Evolutionary conservation across 2,888 invertebrate genomes (phyloP).

Genomic region (Pollenia amentaria): DNA sequence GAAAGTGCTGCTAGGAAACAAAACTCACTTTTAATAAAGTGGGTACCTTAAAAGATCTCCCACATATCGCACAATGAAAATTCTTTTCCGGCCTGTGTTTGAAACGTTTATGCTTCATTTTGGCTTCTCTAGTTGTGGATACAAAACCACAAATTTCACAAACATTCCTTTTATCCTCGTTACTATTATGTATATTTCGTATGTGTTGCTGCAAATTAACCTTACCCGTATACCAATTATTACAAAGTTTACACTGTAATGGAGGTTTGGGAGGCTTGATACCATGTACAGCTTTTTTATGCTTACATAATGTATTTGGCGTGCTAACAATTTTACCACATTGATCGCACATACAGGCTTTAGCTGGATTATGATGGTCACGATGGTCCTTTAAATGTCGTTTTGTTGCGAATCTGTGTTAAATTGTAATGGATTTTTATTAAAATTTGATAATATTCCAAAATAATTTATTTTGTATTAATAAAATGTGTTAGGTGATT

Average conservation of each 20-base stretch:
- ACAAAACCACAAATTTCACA: conserved; percentile 71
- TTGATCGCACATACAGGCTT: conserved; percentile 57
- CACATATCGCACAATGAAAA: conserved; percentile 72
- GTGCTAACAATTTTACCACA: conserved; percentile 62
- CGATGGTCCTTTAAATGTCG: conserved; percentile 52
- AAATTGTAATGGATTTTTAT: no score
- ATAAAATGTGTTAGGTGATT: no score
- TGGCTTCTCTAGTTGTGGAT: conserved; percentile 59
- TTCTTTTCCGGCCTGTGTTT: conserved; percentile 71
- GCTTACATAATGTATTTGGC: conserved; percentile 28
- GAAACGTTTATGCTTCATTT: conserved; percentile 63
- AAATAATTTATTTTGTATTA: no score
- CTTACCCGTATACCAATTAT: conserved; percentile 55
- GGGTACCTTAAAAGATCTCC: conserved; percentile 3
- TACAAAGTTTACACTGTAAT: conserved; percentile 56
- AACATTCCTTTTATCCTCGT: conserved; percentile 53
- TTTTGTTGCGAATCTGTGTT: conserved; percentile 49
- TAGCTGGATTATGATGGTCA: conserved; percentile 61
- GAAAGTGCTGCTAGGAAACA: neutral
- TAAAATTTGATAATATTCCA: no score
- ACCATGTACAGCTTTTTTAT: conserved; percentile 60
- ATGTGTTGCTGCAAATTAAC: conserved; percentile 51
- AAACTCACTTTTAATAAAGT: neutral
- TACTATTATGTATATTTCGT: conserved; percentile 60
- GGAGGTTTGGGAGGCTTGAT: conserved; percentile 30